These are phyloP conservation scores for Drosophila meridiana DNA, from an alignment of 2,888 invertebrate genomes.

Conservation along the genomic window DNA sequence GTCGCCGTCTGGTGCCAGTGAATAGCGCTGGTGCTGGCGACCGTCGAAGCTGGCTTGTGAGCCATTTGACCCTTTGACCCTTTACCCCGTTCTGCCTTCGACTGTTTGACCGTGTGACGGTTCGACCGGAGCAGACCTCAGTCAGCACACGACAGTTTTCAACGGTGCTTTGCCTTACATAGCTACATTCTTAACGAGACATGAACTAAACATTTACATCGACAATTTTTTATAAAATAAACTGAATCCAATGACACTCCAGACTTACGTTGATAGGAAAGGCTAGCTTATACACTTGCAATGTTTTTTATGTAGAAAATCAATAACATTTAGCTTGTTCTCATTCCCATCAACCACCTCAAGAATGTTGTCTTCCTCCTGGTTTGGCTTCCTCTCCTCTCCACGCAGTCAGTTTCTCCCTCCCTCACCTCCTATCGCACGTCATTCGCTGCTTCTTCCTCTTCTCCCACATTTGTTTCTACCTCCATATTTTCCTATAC, in stretches of 20 bases:
- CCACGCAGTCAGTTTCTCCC: too few relatives aligned
- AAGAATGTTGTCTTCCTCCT: too few relatives aligned
- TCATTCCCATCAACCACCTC: too few relatives aligned
- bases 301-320: background rate
- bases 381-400: too few relatives aligned
- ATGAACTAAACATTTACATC: background rate
- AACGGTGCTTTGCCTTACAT: background rate
- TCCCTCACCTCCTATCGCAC: too few relatives aligned
- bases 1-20: conserved; percentile 11
- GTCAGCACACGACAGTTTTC: background rate
- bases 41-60: background rate
- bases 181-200: background rate
- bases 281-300: background rate
- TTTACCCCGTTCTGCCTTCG: background rate
- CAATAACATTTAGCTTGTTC: too few relatives aligned
- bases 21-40: background rate
- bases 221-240: background rate
- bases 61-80: background rate
- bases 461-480: too few relatives aligned
- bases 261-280: background rate
- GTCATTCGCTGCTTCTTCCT: too few relatives aligned
- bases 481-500: too few relatives aligned
- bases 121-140: background rate
- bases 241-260: background rate
- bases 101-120: background rate